Evolutionary conservation across 1,140 invertebrate genomes (phyloP).

Genomic region (Drosophila azteca): DNA sequence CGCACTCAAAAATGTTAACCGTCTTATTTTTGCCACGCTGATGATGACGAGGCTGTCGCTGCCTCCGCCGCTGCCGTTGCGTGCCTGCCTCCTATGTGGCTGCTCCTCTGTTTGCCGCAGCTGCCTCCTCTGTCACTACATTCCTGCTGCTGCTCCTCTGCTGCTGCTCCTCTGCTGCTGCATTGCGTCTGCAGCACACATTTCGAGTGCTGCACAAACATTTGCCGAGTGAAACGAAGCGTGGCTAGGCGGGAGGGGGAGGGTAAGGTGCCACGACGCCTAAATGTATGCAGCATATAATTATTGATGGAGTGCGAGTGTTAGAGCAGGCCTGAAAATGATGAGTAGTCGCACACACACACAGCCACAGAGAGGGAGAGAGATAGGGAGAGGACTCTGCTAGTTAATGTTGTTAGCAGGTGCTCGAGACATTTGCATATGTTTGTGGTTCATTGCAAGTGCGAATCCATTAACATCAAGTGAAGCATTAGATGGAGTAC

Average conservation of each 20-base stretch:
- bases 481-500: slow-evolving; percentile 45
- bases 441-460: slow-evolving; percentile 79
- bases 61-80: neutral
- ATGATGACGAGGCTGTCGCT: slow-evolving; percentile 22
- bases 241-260: neutral
- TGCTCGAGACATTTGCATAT: slow-evolving; percentile 79
- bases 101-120: neutral
- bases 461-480: slow-evolving; percentile 78
- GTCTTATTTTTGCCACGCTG: slow-evolving; percentile 67
- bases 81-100: slow-evolving; percentile 1
- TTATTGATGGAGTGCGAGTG: slow-evolving; percentile 72
- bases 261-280: slow-evolving; percentile 24
- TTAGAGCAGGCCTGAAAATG: slow-evolving; percentile 52
- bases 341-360: slow-evolving; percentile 45
- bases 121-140: neutral
- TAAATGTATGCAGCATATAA: slow-evolving; percentile 79
- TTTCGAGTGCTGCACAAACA: slow-evolving; percentile 73
- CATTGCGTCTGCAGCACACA: slow-evolving; percentile 50
- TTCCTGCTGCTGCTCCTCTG: too few species aligned
- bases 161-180: neutral
- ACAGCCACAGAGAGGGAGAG: neutral
- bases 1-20: slow-evolving; percentile 75
- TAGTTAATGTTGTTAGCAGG: slow-evolving; percentile 80
- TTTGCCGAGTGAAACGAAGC: slow-evolving; percentile 73
- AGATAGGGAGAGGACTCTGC: slow-evolving; percentile 27